Conservation (phyloP, 1,140 invertebrate genomes). For the Acyrthosiphon pisum region DNA sequence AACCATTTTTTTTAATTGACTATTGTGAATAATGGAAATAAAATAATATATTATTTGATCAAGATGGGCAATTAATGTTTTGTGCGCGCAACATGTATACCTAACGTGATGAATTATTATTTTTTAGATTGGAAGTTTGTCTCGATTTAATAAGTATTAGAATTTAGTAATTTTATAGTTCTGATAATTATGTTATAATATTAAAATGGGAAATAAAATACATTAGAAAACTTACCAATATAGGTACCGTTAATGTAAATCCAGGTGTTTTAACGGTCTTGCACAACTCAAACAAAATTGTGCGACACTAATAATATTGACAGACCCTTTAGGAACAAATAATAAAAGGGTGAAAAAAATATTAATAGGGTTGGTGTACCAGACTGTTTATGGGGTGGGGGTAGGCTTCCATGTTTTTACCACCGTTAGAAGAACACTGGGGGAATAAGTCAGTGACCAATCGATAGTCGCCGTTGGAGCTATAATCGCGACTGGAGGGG, state of each 20-base stretch:
- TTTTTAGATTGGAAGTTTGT: not conserved
- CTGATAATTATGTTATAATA: not conserved
- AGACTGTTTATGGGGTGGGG: not conserved
- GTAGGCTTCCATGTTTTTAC: constrained; percentile 49
- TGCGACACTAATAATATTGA: constrained; percentile 19
- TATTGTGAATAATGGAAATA: not conserved
- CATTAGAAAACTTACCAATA: not conserved
- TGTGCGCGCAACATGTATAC: not conserved
- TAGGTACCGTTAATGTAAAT: not conserved
- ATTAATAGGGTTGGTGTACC: not conserved
- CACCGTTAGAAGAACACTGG: not conserved
- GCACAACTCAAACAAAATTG: constrained; percentile 27
- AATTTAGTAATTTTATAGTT: not conserved
- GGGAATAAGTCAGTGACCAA: constrained; percentile 54
- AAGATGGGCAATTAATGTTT: not conserved
- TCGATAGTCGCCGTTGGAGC: constrained; percentile 38
- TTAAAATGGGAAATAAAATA: not conserved
- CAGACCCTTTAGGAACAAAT: constrained; percentile 7
- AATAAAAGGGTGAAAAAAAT: constrained; percentile 1
- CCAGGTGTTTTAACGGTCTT: constrained; percentile 47
- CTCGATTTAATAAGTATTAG: not conserved
- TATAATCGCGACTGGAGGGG: constrained; percentile 22
- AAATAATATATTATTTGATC: not conserved
- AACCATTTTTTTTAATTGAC: not conserved
- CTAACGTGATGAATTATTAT: not conserved